A percentile compares a stretch with the other conserved stretches of the same genome.
These are phyloP conservation scores for Microctonus aethiopoides DNA, from an alignment of 2,888 invertebrate species.

Conservation along the genomic window DNA sequence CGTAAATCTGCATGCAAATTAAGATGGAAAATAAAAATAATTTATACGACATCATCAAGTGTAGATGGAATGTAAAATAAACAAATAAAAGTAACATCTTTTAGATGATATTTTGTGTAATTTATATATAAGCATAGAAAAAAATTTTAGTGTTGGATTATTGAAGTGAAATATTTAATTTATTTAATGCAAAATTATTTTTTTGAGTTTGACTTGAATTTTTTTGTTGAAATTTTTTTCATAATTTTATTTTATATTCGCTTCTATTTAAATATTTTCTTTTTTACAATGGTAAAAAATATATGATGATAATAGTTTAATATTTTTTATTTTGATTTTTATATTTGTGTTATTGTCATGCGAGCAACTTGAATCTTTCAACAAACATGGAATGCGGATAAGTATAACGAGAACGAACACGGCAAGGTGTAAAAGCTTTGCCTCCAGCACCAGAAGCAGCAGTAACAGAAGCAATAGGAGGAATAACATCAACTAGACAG, in stretches of 20 bases:
- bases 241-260: too few species aligned
- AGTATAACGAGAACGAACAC: constrained; percentile 1
- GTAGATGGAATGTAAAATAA: background rate
- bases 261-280: background rate
- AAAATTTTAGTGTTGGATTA: too few species aligned
- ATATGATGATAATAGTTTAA: background rate
- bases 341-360: background rate
- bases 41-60: background rate
- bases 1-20: constrained; percentile 43
- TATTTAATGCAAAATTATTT: too few species aligned
- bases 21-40: constrained; percentile 27
- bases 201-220: too few species aligned
- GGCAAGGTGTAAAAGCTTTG: background rate
- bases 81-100: too few species aligned
- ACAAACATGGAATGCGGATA: constrained; percentile 42
- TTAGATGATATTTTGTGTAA: too few species aligned
- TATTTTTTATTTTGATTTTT: background rate
- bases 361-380: background rate
- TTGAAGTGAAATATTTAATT: too few species aligned
- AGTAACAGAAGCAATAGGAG: background rate
- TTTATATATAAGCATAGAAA: too few species aligned
- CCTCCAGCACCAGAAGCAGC: background rate
- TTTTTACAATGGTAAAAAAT: background rate
- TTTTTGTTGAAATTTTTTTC: too few species aligned
- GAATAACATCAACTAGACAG: constrained; percentile 28